phyloP scores from a whole-genome alignment of 2,888 invertebrate species.

The Clusia tigrina region DNA sequence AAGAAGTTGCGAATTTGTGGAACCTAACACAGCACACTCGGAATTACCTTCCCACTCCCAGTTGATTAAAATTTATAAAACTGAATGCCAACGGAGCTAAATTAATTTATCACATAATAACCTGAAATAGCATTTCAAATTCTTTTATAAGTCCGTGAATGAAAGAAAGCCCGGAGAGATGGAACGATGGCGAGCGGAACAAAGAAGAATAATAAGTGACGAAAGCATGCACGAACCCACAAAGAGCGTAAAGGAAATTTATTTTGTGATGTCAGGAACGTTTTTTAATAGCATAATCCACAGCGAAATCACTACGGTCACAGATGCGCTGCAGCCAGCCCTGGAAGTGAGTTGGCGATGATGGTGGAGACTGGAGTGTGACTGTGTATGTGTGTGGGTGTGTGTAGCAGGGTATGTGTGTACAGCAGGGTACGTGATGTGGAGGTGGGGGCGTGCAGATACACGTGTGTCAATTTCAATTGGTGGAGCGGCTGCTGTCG shows the following conservation, averaged over 20 bases:
- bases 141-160: not conserved
- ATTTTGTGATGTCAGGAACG: constrained; percentile 45
- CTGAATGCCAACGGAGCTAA: not conserved
- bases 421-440: not conserved
- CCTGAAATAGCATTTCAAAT: not conserved
- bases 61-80: not conserved
- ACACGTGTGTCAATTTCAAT: no score
- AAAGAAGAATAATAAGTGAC: not conserved
- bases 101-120: not conserved
- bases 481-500: not conserved
- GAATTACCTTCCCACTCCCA: no score
- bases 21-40: no score
- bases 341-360: not conserved
- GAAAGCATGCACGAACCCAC: not conserved
- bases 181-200: no score
- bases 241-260: not conserved
- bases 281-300: constrained; percentile 49
- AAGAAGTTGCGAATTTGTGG: no score
- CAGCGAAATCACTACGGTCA: constrained; percentile 39
- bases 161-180: not conserved
- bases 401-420: no score
- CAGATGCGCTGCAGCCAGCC: not conserved
- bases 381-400: not conserved
- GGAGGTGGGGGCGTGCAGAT: not conserved
- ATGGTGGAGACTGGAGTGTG: not conserved